phyloP scores from a whole-genome alignment of 2,888 invertebrate species.

The Smittia aterrima region DNA sequence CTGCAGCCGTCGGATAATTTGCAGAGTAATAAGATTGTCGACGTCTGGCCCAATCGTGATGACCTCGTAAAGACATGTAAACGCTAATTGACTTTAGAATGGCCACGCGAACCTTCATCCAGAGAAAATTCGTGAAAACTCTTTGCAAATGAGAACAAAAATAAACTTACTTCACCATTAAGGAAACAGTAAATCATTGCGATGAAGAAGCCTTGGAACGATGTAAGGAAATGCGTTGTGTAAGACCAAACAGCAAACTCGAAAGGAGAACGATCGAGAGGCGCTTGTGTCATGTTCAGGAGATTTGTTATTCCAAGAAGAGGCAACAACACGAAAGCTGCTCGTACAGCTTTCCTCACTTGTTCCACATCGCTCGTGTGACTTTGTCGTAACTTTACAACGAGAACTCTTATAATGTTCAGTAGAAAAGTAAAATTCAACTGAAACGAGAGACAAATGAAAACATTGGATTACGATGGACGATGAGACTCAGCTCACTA shows the following conservation, averaged over 20 bases:
- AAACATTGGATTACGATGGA: background rate
- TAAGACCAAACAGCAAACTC: slow-evolving; percentile 79
- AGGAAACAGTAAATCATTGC: slow-evolving; percentile 78
- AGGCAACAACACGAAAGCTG: slow-evolving; percentile 75
- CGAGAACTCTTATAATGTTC: slow-evolving; percentile 75
- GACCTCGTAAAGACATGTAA: slow-evolving; percentile 54
- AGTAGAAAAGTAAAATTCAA: slow-evolving; percentile 74
- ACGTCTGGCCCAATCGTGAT: slow-evolving; percentile 52
- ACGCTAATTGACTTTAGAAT: slow-evolving; percentile 54
- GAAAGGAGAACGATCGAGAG: slow-evolving; percentile 64
- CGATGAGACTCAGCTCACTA: slow-evolving; percentile 59
- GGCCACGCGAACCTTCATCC: slow-evolving; percentile 56
- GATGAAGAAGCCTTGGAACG: slow-evolving; percentile 81
- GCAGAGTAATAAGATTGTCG: slow-evolving; percentile 53
- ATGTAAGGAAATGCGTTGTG: slow-evolving; percentile 72
- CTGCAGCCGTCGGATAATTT: slow-evolving; percentile 52
- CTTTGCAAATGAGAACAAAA: background rate
- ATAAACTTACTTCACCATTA: slow-evolving; percentile 71
- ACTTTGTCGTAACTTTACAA: slow-evolving; percentile 70
- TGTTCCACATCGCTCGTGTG: slow-evolving; percentile 73
- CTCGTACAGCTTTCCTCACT: slow-evolving; percentile 76
- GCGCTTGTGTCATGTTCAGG: slow-evolving; percentile 69
- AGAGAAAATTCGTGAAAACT: slow-evolving; percentile 38
- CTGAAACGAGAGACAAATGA: slow-evolving; percentile 55
- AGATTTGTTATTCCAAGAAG: slow-evolving; percentile 78